These are phyloP conservation scores for Ariopsis seemanni DNA, from an alignment of 2,113 vertebrate species.

Conservation along the genomic window DNA sequence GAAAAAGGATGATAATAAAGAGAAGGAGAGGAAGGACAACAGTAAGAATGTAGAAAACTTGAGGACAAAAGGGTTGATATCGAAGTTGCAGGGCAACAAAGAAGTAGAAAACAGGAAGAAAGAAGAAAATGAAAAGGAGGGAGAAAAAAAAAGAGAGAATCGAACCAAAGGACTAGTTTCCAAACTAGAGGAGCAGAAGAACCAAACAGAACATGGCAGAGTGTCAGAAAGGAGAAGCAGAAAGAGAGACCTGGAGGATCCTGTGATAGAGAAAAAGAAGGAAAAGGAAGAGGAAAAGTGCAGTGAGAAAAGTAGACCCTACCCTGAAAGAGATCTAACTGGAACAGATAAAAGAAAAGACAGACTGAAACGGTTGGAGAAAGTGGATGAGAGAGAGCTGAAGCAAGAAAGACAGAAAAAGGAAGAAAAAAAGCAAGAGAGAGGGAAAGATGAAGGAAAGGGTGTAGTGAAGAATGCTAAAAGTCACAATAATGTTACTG, in stretches of 20 bases:
- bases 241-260: background rate
- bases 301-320: conserved; percentile 13
- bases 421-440: conserved; percentile 32
- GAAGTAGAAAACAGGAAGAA: conserved; percentile 49
- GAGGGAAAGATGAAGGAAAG: conserved; percentile 14
- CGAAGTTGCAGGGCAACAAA: conserved; percentile 35
- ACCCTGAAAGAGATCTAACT: background rate
- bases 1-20: conserved; percentile 57
- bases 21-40: conserved; percentile 37
- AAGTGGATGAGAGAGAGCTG: conserved; percentile 17
- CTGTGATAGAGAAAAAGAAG: conserved; percentile 25
- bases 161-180: conserved; percentile 36
- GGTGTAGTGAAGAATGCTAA: background rate
- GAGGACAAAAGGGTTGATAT: conserved; percentile 39
- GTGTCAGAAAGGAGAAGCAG: conserved; percentile 15
- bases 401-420: background rate
- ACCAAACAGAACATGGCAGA: conserved; percentile 22
- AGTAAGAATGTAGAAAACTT: conserved; percentile 51
- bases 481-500: background rate
- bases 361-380: conserved; percentile 23
- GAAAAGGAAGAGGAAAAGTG: conserved; percentile 25
- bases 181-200: conserved; percentile 35
- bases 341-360: conserved; percentile 23
- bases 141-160: conserved; percentile 28
- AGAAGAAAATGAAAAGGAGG: conserved; percentile 40